Evolutionary conservation across 2,113 vertebrate species (phyloP).

Genomic region (Uropsilus gracilis): DNA sequence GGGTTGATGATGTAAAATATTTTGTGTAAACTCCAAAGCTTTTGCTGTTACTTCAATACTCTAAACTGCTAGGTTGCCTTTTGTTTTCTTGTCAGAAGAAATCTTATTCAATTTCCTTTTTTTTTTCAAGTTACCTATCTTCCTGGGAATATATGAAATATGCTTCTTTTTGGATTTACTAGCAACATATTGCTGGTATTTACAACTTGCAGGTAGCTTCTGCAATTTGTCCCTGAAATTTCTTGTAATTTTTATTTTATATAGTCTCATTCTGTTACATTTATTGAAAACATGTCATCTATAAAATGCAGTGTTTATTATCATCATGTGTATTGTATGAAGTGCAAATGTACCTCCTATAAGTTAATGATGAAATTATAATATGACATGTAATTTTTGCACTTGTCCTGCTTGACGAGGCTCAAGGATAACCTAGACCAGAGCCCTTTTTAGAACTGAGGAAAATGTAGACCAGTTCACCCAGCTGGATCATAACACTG

Average conservation of each 20-base stretch:
- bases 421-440: not conserved
- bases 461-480: not conserved
- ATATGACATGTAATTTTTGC: not conserved
- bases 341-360: not conserved
- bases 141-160: not conserved
- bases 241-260: not conserved
- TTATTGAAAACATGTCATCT: not conserved
- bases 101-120: slow-evolving; percentile 53
- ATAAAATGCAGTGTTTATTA: not conserved
- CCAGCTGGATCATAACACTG: not conserved
- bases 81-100: slow-evolving; percentile 65
- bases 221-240: slow-evolving; percentile 40
- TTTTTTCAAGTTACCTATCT: slow-evolving; percentile 19
- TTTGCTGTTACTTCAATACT: slow-evolving; percentile 61
- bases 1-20: slow-evolving; percentile 66
- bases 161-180: not conserved
- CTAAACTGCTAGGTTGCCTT: slow-evolving; percentile 46
- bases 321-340: not conserved
- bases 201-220: slow-evolving; percentile 39
- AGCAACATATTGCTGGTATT: not conserved
- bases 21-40: slow-evolving; percentile 64
- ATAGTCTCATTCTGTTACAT: not conserved
- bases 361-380: not conserved
- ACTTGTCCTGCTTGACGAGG: not conserved
- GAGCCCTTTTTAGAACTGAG: not conserved